Base-by-base conservation (phyloP, 2,113 vertebrate species). In the Marcusenius ussheri region DNA sequence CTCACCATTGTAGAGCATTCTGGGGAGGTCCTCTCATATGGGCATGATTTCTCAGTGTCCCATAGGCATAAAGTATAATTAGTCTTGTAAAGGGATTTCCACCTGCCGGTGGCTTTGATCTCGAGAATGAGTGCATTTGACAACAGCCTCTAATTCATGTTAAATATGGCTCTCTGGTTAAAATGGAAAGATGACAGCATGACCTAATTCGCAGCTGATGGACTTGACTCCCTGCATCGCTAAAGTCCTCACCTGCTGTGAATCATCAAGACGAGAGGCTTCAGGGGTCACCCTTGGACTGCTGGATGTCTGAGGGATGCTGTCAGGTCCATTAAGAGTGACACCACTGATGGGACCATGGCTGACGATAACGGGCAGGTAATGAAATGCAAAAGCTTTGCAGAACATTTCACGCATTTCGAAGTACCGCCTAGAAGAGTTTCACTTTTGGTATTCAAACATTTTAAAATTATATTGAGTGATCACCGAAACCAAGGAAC, bases 81-180 rank as follows among this genome's bases (percentile, higher is more conserved):
- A 86, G 83, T 6, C 83, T 86, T 50, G 46, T 50, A 13, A 86
- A 50, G 45, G 11, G 83, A 86, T 86, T 50, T 49, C n/a, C 47
- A 86, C 21, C 83, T 86, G 83, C 47, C 0, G 24, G 46, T 50
- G 35, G 10, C 83, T 86, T 47, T 50, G 24, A 49, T 86, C 47
- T 86, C 9, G 45, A 86, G n/a, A 86, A 13, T n/a, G 83, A 47
- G 45, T 8, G 1, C 45, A 50, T 47, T 86, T 86, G 45, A 86
- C 45, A 86, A 86, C 45, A 86, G 45, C n/a, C n/a, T 86, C 46
- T 86, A 86, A 86, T 49, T 47, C 45, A 47, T 86, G 83, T 86
- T 50, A 86, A 86, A 50, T 86, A 50, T 86, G 45, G 24, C 3
- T 27, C 45, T 13, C 83, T 86, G n/a, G 21, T 50, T 86, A 27